Evolutionary conservation across 2,113 vertebrate species (phyloP), one percentile per base, ranked within the genome.

Genomic region (Pachypanchax playfairii): DNA sequence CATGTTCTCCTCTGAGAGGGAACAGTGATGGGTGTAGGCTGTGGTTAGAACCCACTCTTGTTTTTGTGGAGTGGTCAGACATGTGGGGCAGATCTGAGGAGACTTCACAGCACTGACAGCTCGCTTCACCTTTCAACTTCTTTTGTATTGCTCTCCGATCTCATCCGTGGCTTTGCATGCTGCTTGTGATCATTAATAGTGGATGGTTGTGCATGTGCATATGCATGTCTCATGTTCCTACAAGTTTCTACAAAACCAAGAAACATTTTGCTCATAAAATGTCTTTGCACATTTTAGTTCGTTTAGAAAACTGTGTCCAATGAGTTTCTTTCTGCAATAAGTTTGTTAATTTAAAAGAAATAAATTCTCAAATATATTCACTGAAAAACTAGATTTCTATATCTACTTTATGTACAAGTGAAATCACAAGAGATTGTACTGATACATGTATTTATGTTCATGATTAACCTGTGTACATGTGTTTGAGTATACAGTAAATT

Each of bases 1-100:
- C 56, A 42, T 88, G 82, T 87, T 84, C 80, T 83, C 75, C 72
- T 82, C 63, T 74, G 73, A 78, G 82, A 83, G 68, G 73, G 58
- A 78, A 70, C 77, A 75, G 80, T 85, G 85, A 81, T 82, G 77
- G 82, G 80, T 85, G 69, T 77, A 62, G 51, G 59, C 58, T 85
- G 81, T 65, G 61, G 74, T 80, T 74, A 79, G 74, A 77, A 73
- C 26, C 56, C 8, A 69, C 68, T 82, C 55, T 38, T 38, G 69
- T 78, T 71, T 76, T 70, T 77, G 69, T 65, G 70, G 57, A 77
- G 71, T 69, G 85, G 70, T 77, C 72, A 44, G 83, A 39, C 70
- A 63, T 56, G 59, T 1, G 29, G 74, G 79, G 64, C 77, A 83
- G 79, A 83, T 86, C 86, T 81, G 75, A 82, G 70, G 73, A 80